These are phyloP conservation scores for Ophion slaviceki DNA, from an alignment of 2,888 invertebrate species.

Conservation along the genomic window DNA sequence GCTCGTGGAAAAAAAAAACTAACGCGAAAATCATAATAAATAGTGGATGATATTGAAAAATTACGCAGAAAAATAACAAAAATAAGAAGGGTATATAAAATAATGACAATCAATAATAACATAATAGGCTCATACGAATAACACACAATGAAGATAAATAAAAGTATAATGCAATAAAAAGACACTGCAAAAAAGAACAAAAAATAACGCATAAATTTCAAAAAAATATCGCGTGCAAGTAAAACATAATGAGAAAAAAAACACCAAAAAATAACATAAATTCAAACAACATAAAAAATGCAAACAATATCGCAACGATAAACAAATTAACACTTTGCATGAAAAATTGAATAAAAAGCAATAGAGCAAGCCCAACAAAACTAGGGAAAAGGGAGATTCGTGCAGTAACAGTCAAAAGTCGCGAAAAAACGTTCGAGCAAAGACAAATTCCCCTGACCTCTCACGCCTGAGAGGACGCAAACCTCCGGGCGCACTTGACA, in stretches of 20 bases:
- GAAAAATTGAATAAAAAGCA: neutral
- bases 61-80: neutral
- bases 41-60: neutral
- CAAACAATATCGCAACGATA: neutral
- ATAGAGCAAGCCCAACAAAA: neutral
- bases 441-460: conserved; percentile 39
- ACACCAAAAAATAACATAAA: too few species aligned
- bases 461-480: conserved; percentile 19
- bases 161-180: neutral
- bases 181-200: too few species aligned
- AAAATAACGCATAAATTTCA: too few species aligned
- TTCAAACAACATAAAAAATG: too few species aligned
- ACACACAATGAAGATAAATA: neutral
- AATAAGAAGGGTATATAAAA: neutral
- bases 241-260: too few species aligned
- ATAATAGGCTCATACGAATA: neutral
- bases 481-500: conserved; percentile 29
- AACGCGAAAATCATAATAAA: too few species aligned
- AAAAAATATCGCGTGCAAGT: too few species aligned
- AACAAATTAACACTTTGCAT: too few species aligned
- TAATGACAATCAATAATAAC: neutral
- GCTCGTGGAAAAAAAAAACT: too few species aligned
- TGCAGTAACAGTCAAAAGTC: neutral
- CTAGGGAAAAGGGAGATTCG: neutral
- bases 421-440: conserved; percentile 32